Evolutionary conservation across 2,113 vertebrate species (phyloP), one percentile per base, ranked within the genome.

Genomic region (Protobothrops flavoviridis): DNA sequence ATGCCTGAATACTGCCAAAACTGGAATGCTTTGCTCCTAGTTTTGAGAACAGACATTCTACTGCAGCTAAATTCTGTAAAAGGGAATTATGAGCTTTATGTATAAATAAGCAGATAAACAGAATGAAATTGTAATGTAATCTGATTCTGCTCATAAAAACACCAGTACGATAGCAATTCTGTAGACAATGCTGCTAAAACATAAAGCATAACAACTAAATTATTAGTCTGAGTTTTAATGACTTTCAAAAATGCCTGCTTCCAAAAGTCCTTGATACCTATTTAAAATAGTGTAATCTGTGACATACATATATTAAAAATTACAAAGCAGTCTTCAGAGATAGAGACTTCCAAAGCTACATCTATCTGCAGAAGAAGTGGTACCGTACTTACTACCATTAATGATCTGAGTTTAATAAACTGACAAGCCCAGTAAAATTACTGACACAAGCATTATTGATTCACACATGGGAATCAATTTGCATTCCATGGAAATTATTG

Each of bases 251-350:
- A 0, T 3, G 55, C 20, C 55, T 13, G 9, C 56, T 24, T 15
- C 45, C 23, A 43, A 15, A 64, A 57, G 45, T 15, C 21, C 45
- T 1, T 0, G 23, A 74, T 0, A 0, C 5, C 4, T 13, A 45
- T 6, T 0, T 69, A 17, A n/a, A 12, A 5, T 26, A 59, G 26
- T 7, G 26, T 0, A 52, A 29, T 20, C 11, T 57, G 5, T 23
- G 39, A 81, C 55, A 50, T 57, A 29, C 26, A 4, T 21, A 53
- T 1, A 5, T 48, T 48, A 26, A 45, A 85, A 39, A 90, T 61
- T 24, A 33, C 29, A 64, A 24, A 43, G 15, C 88, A 53, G 20
- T 52, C n/a, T 91, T 59, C 21, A 61, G 57, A 43, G 43, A 43
- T 55, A 56, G n/a, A 85, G 23, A 24, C 21, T 92, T 88, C 26